These are phyloP conservation scores for Podarcis muralis DNA, from an alignment of 2,113 vertebrate genomes.

Conservation along the genomic window DNA sequence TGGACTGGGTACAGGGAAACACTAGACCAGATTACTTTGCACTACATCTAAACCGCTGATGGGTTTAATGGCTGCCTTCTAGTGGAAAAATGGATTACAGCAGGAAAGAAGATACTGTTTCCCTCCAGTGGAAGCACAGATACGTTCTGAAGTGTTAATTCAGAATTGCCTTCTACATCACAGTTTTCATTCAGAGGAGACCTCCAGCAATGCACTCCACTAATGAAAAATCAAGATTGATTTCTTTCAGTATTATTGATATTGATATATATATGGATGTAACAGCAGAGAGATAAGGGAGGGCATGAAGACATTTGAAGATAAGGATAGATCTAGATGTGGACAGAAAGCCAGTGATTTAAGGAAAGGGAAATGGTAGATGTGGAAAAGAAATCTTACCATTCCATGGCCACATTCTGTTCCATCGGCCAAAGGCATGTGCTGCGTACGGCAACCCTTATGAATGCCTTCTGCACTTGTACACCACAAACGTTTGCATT, in stretches of 20 bases:
- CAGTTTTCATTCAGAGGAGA: too few relatives aligned
- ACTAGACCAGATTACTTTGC: too few relatives aligned
- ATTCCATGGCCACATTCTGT: constrained; percentile 91
- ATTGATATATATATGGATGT: background rate
- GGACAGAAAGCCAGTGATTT: background rate
- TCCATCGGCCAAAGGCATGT: constrained; percentile 96
- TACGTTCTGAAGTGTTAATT: too few relatives aligned
- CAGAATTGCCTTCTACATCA: too few relatives aligned
- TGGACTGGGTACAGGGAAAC: too few relatives aligned
- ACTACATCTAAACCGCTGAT: too few relatives aligned
- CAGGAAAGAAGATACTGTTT: too few relatives aligned
- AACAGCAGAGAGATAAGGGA: background rate
- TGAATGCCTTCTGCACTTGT: constrained; percentile 90
- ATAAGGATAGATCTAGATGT: background rate
- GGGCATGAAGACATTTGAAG: background rate
- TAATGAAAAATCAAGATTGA: too few relatives aligned
- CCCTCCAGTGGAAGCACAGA: too few relatives aligned
- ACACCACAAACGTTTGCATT: constrained; percentile 95
- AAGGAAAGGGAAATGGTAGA: background rate
- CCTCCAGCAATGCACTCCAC: too few relatives aligned
- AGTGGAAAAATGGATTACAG: too few relatives aligned
- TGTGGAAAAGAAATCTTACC: constrained; percentile 77
- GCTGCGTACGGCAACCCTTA: constrained; percentile 94
- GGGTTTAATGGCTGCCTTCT: too few relatives aligned
- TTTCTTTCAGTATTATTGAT: background rate